These are phyloP conservation scores for Aphyosemion australe DNA, from an alignment of 2,113 vertebrate genomes.

Conservation along the genomic window DNA sequence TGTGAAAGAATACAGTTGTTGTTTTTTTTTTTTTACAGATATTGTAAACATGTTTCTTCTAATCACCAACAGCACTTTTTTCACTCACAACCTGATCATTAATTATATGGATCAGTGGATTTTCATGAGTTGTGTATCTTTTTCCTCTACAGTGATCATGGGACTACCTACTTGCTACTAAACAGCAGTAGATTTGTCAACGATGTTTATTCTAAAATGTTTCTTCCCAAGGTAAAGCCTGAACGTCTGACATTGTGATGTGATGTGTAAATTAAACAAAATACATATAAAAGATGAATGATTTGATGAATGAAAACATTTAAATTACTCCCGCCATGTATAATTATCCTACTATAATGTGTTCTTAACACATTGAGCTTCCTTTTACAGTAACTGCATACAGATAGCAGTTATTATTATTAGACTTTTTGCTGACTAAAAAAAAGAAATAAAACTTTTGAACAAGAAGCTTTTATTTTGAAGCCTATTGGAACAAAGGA, in stretches of 20 bases:
- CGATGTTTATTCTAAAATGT: conserved; percentile 20
- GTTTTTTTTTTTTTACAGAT: conserved; percentile 43
- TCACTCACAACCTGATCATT: conserved; percentile 13
- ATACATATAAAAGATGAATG: no score
- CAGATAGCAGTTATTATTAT: no score
- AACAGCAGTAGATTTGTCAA: conserved; percentile 22
- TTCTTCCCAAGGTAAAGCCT: conserved; percentile 40
- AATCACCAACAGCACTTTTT: conserved; percentile 31
- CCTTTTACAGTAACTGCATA: no score
- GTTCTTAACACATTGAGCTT: no score
- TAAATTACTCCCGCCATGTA: no score
- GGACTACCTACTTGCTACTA: conserved; percentile 17
- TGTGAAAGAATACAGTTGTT: conserved; percentile 1
- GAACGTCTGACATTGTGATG: conserved; percentile 37
- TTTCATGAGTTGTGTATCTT: conserved; percentile 35
- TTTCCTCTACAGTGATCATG: conserved; percentile 13
- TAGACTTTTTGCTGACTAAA: no score
- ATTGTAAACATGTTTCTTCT: conserved; percentile 16
- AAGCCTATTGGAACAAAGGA: no score
- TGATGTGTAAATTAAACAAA: conserved; percentile 70
- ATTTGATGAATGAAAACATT: no score
- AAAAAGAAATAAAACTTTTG: no score
- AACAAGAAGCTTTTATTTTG: no score
- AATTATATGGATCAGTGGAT: conserved; percentile 3
- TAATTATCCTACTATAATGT: no score